A percentile compares a stretch with the other conserved stretches of the same genome.
These are phyloP conservation scores for Nasonovia ribisnigri DNA, from an alignment of 2,888 invertebrate genomes.

Conservation along the genomic window DNA sequence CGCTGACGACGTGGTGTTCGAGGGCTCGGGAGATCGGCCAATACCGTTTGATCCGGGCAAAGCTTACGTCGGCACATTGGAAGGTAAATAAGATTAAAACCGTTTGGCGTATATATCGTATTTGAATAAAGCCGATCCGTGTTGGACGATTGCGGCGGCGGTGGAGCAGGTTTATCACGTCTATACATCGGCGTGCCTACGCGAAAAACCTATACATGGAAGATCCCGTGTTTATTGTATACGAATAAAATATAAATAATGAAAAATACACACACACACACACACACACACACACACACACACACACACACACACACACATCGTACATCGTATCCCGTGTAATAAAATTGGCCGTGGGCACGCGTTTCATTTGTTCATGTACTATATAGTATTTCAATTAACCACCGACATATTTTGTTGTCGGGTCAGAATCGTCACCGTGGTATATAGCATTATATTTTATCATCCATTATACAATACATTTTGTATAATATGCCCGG, in stretches of 20 bases:
- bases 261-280: background rate
- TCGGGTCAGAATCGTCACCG: background rate
- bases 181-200: background rate
- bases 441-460: background rate
- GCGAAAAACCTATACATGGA: background rate
- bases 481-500: background rate
- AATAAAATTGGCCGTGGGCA: background rate
- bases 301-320: background rate
- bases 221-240: background rate
- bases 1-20: constrained; percentile 82
- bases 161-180: background rate
- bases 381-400: background rate
- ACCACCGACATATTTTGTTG: background rate
- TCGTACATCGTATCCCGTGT: background rate
- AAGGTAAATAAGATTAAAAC: constrained; percentile 74
- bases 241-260: background rate
- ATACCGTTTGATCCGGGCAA: constrained; percentile 80
- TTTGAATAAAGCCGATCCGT: background rate
- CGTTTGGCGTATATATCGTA: background rate
- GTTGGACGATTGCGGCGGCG: background rate
- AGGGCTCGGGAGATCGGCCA: constrained; percentile 77
- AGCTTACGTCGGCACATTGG: constrained; percentile 82
- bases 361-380: background rate
- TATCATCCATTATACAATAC: background rate
- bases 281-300: background rate